Conservation (phyloP, 1,140 invertebrate genomes). For the Bombus fervidus region DNA sequence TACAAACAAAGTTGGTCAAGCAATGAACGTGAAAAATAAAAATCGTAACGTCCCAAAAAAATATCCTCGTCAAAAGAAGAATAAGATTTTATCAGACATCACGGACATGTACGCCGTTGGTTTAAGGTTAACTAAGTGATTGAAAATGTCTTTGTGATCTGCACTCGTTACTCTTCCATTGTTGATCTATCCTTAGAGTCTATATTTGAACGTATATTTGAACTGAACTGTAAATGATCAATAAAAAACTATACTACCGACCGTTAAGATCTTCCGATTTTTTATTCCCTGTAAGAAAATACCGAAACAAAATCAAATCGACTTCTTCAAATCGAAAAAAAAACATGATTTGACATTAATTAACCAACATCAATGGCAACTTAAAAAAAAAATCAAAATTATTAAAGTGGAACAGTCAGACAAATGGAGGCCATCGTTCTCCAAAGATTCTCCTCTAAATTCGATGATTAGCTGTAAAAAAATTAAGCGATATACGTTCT, state of each 20-base stretch:
- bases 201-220: slow-evolving; percentile 54
- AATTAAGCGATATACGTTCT: slow-evolving; percentile 14
- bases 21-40: slow-evolving; percentile 43
- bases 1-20: slow-evolving; percentile 3
- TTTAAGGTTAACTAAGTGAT: slow-evolving; percentile 62
- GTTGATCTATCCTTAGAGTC: slow-evolving; percentile 56
- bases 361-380: slow-evolving; percentile 11
- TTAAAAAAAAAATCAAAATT: slow-evolving; percentile 15
- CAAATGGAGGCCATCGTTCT: slow-evolving; percentile 10
- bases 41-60: slow-evolving; percentile 50
- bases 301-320: slow-evolving; percentile 30
- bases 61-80: slow-evolving; percentile 60
- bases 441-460: too few species aligned
- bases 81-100: slow-evolving; percentile 65
- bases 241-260: slow-evolving; percentile 46
- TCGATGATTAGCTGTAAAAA: slow-evolving; percentile 5
- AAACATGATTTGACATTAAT: slow-evolving; percentile 20
- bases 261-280: background rate
- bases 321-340: background rate
- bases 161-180: slow-evolving; percentile 48
- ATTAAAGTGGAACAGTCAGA: background rate
- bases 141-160: slow-evolving; percentile 16
- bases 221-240: slow-evolving; percentile 35
- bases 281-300: background rate
- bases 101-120: slow-evolving; percentile 77